A percentile compares a stretch with the other conserved stretches of the same genome.
Evolutionary conservation across 2,797 vertebrate species (phyloP).

Genomic region (Leuciscus waleckii): DNA sequence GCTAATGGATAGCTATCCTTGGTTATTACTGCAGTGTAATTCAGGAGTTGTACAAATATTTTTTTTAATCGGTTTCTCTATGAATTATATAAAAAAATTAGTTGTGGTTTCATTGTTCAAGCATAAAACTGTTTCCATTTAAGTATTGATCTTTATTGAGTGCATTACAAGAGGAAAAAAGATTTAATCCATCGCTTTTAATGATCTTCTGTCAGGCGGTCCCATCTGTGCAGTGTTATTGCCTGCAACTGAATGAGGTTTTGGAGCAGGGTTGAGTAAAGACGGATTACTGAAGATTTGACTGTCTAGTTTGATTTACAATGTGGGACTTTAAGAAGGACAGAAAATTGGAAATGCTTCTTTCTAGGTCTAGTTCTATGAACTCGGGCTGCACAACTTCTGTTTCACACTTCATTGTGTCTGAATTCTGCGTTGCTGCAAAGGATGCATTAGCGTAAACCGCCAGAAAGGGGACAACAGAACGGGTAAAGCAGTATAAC

Average conservation of each 20-base stretch:
- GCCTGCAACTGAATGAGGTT: conserved; percentile 9
- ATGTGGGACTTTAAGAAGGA: conserved; percentile 1
- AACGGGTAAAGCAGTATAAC: background rate
- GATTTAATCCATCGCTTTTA: conserved; percentile 23
- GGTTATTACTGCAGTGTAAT: background rate
- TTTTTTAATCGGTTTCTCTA: background rate
- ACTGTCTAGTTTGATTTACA: conserved; percentile 5
- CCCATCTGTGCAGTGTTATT: background rate
- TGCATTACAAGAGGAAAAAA: background rate
- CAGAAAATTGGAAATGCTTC: background rate
- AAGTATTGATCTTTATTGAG: conserved; percentile 17
- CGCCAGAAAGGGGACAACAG: background rate
- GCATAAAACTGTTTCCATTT: background rate
- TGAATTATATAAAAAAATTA: background rate
- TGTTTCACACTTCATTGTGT: background rate
- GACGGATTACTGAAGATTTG: conserved; percentile 19
- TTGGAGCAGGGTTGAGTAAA: background rate
- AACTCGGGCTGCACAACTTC: background rate
- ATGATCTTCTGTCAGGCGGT: conserved; percentile 16
- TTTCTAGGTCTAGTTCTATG: background rate
- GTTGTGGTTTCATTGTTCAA: background rate
- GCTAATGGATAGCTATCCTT: background rate
- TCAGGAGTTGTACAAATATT: background rate
- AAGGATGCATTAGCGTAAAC: background rate
- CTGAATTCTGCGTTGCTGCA: background rate